Evolutionary conservation across 2,888 invertebrate species (phyloP), one percentile per base, ranked within the genome.

Genomic region (Sphecodes monilicornis): DNA sequence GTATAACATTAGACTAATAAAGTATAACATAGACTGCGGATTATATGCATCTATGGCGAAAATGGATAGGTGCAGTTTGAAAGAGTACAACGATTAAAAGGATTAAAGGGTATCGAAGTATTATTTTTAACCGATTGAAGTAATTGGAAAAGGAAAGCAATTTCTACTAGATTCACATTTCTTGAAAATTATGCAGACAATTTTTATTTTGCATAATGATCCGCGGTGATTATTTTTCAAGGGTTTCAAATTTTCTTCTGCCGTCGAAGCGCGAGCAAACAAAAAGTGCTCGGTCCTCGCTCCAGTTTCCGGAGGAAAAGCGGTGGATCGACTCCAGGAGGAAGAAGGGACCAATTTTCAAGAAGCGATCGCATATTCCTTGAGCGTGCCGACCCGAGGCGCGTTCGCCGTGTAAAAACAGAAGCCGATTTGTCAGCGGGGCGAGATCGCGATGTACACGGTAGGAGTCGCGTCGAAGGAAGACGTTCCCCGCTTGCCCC

Each of bases 351-450:
- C 36, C 54, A 70, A 84, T 84, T 84, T 84, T 84, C 69, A 77
- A 77, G 70, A 74, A 82, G 69, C n/a, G 54, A 76, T 82, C 41
- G 69, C 69, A 73, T 77, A 77, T 74, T 76, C 80, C 76, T 32
- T 11, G 54, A 3, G 66, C 46, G 69, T 70, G 46, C 32, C 43
- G 4, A 36, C 64, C 32, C 29, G 73, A 64, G 50, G 84, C 76
- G 50, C 43, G 84, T 72, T 77, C 73, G 54, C 76, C 50, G 71
- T 79, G 83, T 84, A 89, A 89, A 89, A 87, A 85, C 85, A 82
- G 74, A 76, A 80, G 77, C 74, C 87, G 89, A 89, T 89, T 89
- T 89, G 86, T 89, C 89, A 89, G 84, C 75, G 86, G 76, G 78
- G 88, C 69, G 71, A 88, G 78, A 85, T 88, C 88, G 85, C 89